Percentiles rank a stretch among this genome's conserved stretches.
Conservation (phyloP, 2,797 vertebrate genomes). For the Enteromius anoplus region DNA sequence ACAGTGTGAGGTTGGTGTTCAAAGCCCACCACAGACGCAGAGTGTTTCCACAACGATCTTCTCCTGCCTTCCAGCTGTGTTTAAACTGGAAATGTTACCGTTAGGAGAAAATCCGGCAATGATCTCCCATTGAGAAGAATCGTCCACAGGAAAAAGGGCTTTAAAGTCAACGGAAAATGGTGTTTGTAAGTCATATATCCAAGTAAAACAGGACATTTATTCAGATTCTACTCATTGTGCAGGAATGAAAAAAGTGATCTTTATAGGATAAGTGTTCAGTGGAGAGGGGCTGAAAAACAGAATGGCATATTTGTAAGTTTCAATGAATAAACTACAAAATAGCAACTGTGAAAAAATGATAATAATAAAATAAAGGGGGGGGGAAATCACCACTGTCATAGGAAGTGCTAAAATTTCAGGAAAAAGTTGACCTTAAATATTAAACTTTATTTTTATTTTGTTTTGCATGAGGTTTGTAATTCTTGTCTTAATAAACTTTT, state of each 20-base stretch:
- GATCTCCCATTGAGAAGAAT: constrained; percentile 50
- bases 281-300: not conserved
- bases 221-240: not conserved
- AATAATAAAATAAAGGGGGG: no score
- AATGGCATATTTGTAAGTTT: not conserved
- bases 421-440: not conserved
- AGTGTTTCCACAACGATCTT: constrained; percentile 48
- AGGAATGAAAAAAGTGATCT: not conserved
- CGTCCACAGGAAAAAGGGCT: constrained; percentile 54
- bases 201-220: not conserved
- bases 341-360: no score
- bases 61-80: constrained; percentile 56
- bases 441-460: not conserved
- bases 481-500: not conserved
- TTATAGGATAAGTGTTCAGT: not conserved
- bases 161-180: constrained; percentile 41
- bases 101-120: constrained; percentile 48
- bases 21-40: constrained; percentile 47
- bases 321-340: not conserved
- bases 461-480: not conserved
- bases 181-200: not conserved
- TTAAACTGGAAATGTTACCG: constrained; percentile 57
- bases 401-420: not conserved
- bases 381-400: not conserved
- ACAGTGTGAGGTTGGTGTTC: constrained; percentile 58